Percentiles rank a stretch among this genome's conserved stretches.
These are phyloP conservation scores for Cynopterus sphinx DNA, from an alignment of 2,797 vertebrate genomes.

Conservation along the genomic window DNA sequence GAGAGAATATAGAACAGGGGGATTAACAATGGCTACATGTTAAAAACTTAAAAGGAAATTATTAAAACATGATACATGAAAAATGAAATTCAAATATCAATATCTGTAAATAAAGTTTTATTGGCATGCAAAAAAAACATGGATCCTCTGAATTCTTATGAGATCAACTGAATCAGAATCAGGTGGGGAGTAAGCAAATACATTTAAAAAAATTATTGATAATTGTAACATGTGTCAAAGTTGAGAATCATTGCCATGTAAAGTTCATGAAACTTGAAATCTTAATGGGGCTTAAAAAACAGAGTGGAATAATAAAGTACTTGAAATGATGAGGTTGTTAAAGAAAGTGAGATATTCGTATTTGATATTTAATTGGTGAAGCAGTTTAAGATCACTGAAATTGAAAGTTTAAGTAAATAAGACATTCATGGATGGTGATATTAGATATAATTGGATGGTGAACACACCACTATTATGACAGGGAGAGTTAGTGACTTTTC, in stretches of 20 bases:
- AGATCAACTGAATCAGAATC: neutral
- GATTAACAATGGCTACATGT: neutral
- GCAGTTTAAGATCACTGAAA: neutral
- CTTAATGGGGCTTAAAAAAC: neutral
- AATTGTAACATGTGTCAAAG: fast-evolving
- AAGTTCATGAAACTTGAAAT: neutral
- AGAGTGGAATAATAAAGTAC: neutral
- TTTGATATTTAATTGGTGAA: neutral
- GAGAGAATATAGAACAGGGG: neutral
- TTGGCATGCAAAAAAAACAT: too few species aligned
- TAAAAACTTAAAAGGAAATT: neutral
- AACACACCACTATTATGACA: neutral
- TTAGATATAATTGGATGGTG: neutral
- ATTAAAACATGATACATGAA: neutral
- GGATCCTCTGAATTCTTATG: neutral
- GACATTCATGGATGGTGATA: too few species aligned
- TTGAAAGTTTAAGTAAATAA: too few species aligned
- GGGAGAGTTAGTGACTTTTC: neutral
- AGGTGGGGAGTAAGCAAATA: neutral
- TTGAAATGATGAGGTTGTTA: neutral
- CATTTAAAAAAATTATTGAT: neutral
- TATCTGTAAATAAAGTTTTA: too few species aligned
- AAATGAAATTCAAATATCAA: too few species aligned
- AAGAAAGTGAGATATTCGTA: neutral
- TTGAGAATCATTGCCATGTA: neutral